Evolutionary conservation across 2,113 vertebrate species (phyloP), one percentile per base, ranked within the genome.

Genomic region (Cyprinus carpio): DNA sequence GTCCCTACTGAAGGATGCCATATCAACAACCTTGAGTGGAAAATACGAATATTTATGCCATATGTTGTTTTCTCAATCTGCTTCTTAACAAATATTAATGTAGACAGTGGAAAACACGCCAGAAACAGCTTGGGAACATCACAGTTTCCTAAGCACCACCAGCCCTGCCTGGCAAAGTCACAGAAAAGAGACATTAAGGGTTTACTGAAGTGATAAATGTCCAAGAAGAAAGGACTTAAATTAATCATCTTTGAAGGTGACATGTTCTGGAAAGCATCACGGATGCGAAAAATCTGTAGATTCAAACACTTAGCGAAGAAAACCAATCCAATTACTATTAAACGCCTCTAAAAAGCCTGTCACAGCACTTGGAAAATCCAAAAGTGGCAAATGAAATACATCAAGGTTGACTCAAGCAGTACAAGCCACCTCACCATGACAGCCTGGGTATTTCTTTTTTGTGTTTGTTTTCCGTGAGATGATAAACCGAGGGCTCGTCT

Each of bases 41-140:
- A 92, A 92, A 90, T 85, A 83, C 40, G 88, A 92, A 91, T 89
- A 88, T 89, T 90, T 89, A 62, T 85, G 85, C 92, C 94, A 93
- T 94, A 94, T 95, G 95, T 85, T 90, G 91, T 90, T 94, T 90
- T 85, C 90, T 89, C 89, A 89, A 88, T 88, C 87, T 87, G 91
- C 79, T 74, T 88, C 87, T 89, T 87, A 92, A 93, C 92, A 92
- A 90, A 93, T 92, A 94, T 92, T 89, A 87, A 89, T 88, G 85
- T 87, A 83, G 92, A 94, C 93, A 93, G 91, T 92, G 88, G 89
- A 84, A 90, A 92, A 91, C 89, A 91, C 87, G 89, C 82, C 89
- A 81, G 60, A 91, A 91, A 92, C 93, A 93, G 90, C 87, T 90
- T 91, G 86, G 74, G 87, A 88, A 88, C 86, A 90, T 90, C 69